Evolutionary conservation across 2,113 vertebrate species (phyloP).

Genomic region (Jaculus jaculus): DNA sequence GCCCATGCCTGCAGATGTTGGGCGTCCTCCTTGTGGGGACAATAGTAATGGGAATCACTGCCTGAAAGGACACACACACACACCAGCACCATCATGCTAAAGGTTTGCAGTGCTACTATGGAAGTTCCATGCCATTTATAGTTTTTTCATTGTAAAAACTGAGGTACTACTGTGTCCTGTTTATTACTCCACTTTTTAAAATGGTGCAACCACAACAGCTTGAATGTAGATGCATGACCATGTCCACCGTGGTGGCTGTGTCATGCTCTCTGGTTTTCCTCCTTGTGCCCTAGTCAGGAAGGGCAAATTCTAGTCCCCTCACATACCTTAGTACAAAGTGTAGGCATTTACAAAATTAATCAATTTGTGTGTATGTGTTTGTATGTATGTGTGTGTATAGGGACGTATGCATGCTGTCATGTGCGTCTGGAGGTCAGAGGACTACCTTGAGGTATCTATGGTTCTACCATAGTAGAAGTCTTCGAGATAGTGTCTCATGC

Average conservation of each 20-base stretch:
- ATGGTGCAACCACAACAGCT: not conserved
- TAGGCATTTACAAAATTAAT: not conserved
- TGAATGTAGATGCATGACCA: not conserved
- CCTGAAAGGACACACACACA: not conserved
- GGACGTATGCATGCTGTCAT: no score
- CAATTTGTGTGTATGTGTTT: no score
- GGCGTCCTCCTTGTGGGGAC: not conserved
- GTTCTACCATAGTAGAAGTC: no score
- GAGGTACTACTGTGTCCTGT: not conserved
- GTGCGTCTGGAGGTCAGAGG: no score
- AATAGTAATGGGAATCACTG: not conserved
- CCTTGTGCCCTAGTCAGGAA: not conserved
- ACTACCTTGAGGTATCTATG: no score
- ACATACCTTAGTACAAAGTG: not conserved
- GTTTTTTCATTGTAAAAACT: not conserved
- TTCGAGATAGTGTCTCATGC: no score
- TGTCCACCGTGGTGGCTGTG: not conserved
- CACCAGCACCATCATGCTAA: not conserved
- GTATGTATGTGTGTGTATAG: no score
- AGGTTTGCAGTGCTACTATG: fast-evolving
- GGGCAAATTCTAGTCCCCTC: no score
- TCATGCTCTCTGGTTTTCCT: not conserved
- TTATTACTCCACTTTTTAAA: not conserved
- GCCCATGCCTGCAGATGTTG: not conserved
- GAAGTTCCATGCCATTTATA: not conserved